A percentile compares a stretch with the other conserved stretches of the same genome.
Conservation (phyloP, 2,888 invertebrate species). For the Orgyia antiqua region DNA sequence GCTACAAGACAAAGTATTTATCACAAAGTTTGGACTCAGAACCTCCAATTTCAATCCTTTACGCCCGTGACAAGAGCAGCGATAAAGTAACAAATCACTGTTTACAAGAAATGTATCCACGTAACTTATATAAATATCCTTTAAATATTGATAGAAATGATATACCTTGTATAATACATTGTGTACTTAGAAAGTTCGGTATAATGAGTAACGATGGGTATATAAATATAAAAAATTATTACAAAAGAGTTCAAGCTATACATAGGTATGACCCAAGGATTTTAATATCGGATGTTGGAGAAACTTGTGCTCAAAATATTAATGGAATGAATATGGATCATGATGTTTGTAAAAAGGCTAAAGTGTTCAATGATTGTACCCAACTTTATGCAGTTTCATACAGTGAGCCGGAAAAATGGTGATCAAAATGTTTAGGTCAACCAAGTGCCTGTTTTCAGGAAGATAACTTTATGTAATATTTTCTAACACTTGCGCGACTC, state of each 20-base stretch:
- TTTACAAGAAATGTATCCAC: constrained; percentile 64
- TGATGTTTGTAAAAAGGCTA: constrained; percentile 68
- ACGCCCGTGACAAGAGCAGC: constrained; percentile 60
- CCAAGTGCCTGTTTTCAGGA: no score
- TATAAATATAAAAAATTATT: constrained; percentile 65
- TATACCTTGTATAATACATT: constrained; percentile 67
- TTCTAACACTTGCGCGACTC: no score
- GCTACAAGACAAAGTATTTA: constrained; percentile 49
- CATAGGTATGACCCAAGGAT: constrained; percentile 67
- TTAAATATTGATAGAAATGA: constrained; percentile 60
- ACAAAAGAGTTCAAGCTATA: constrained; percentile 61
- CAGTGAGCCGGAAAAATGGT: constrained; percentile 38
- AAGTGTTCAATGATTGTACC: constrained; percentile 69
- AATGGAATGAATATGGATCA: constrained; percentile 67
- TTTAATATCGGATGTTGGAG: constrained; percentile 67
- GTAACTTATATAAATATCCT: constrained; percentile 62
- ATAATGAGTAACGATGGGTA: constrained; percentile 66
- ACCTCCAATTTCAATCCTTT: constrained; percentile 57
- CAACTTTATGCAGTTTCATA: constrained; percentile 64
- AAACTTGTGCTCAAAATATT: constrained; percentile 66
- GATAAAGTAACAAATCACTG: constrained; percentile 59
- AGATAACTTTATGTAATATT: no score
- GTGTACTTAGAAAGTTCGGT: constrained; percentile 67
- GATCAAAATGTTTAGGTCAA: no score
- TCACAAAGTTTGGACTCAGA: constrained; percentile 58